Conservation (phyloP, 1,140 invertebrate genomes). For the Drosophila baimaii region DNA sequence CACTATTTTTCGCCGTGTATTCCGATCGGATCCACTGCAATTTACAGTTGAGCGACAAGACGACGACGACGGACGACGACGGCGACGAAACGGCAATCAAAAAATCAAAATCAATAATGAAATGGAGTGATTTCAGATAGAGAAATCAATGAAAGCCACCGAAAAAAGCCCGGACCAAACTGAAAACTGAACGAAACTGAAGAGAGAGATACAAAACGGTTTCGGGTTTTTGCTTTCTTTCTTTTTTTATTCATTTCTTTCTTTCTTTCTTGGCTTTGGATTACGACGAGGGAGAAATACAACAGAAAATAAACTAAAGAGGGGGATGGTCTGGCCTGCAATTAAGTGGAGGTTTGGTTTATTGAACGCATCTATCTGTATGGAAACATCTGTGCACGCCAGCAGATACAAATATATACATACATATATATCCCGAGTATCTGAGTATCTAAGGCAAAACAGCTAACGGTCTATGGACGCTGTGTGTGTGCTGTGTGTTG, state of each 20-base stretch:
- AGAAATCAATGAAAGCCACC: slow-evolving; percentile 79
- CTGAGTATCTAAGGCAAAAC: slow-evolving; percentile 60
- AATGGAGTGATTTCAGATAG: slow-evolving; percentile 77
- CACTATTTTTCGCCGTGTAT: slow-evolving; percentile 13
- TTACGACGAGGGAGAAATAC: slow-evolving; percentile 7
- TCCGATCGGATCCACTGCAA: slow-evolving; percentile 28
- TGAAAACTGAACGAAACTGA: slow-evolving; percentile 20
- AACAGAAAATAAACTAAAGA: slow-evolving; percentile 17
- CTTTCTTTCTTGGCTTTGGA: slow-evolving; percentile 9
- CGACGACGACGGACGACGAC: too few species aligned
- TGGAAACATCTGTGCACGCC: slow-evolving; percentile 24
- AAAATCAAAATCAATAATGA: slow-evolving; percentile 77
- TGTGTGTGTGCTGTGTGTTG: not conserved
- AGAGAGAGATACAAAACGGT: slow-evolving; percentile 69
- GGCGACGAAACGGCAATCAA: slow-evolving; percentile 70
- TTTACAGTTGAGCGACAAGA: slow-evolving; percentile 50
- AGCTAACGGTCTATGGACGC: slow-evolving; percentile 59
- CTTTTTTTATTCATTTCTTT: slow-evolving; percentile 14
- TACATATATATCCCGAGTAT: slow-evolving; percentile 24
- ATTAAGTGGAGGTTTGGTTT: slow-evolving; percentile 61
- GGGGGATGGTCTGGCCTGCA: slow-evolving; percentile 38
- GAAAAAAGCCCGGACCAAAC: slow-evolving; percentile 10
- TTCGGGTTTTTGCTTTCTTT: slow-evolving; percentile 53
- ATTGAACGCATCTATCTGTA: slow-evolving; percentile 66
- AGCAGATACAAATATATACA: slow-evolving; percentile 35